Evolutionary conservation across 2,888 invertebrate genomes (phyloP), one percentile per base, ranked within the genome.

Genomic region (Isoperla grammatica): DNA sequence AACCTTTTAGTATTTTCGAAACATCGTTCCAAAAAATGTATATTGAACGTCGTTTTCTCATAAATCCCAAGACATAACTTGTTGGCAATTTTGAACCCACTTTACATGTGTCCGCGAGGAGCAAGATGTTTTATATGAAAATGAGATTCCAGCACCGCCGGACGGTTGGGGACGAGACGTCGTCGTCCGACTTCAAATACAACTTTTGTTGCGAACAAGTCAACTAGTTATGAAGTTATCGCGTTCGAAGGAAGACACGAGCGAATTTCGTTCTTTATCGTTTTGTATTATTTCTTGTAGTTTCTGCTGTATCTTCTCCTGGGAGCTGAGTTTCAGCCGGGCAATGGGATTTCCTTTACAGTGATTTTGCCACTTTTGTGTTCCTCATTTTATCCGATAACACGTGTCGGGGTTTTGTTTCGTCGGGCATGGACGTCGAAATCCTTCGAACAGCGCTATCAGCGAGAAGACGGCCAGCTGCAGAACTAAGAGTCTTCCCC

Each of bases 151-250:
- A 12, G 42, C 42, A 40, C 15, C 42, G 42, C n/a, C 12, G n/a
- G 42, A 40, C n/a, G 42, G 42, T 40, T 40, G 11, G 42, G 29
- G 15, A 40, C 15, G 42, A 8, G 15, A 40, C 15, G 15, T 5
- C 3, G 42, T 15, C 15, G 42, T 6, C 42, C 6, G 15, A 12
- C 15, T 12, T 37, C 5, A 40, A 40, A 40, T 40, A 4, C 15
- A 40, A 40, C 22, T 59, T 59, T 45, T 42, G 50, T 54, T 35
- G n/a, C 15, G 22, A 40, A 35, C 35, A 15, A 48, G 37, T 19
- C 13, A 53, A 53, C 39, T 12, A 43, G 50, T 59, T 59, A 59
- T 59, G 59, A 59, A 53, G 59, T 59, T 54, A 59, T 59, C 53
- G 40, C 22, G 53, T 59, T 54, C n/a, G n/a, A n/a, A n/a, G 15